Evolutionary conservation across 2,113 vertebrate genomes (phyloP).

Genomic region (Corapipo altera): DNA sequence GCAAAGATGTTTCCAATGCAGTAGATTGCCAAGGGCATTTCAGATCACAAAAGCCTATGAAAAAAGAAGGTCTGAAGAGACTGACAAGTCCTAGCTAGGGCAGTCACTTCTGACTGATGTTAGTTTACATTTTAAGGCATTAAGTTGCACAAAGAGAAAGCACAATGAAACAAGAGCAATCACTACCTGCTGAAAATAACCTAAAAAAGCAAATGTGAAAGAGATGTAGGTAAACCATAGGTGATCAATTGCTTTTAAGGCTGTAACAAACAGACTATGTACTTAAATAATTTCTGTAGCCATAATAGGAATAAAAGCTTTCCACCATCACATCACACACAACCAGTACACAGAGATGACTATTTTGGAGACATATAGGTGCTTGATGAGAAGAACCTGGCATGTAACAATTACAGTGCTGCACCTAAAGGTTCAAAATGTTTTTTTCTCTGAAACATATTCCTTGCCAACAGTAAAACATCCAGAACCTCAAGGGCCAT

Average conservation of each 20-base stretch:
- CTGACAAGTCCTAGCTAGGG: background rate
- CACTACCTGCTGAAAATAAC: background rate
- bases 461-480: background rate
- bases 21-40: background rate
- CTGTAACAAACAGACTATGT: background rate
- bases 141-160: background rate
- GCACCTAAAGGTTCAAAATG: background rate
- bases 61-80: background rate
- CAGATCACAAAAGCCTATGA: background rate
- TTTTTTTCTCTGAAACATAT: background rate
- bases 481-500: background rate
- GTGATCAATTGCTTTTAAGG: background rate
- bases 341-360: background rate
- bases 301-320: background rate
- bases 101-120: background rate
- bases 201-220: background rate
- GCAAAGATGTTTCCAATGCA: background rate
- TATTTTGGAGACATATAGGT: background rate
- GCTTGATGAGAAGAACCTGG: background rate
- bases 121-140: background rate
- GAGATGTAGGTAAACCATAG: background rate
- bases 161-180: background rate
- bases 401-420: fast-evolving
- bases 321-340: background rate
- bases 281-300: background rate